phyloP scores from a whole-genome alignment of 1,140 invertebrate species.

The Temnothorax longispinosus region DNA sequence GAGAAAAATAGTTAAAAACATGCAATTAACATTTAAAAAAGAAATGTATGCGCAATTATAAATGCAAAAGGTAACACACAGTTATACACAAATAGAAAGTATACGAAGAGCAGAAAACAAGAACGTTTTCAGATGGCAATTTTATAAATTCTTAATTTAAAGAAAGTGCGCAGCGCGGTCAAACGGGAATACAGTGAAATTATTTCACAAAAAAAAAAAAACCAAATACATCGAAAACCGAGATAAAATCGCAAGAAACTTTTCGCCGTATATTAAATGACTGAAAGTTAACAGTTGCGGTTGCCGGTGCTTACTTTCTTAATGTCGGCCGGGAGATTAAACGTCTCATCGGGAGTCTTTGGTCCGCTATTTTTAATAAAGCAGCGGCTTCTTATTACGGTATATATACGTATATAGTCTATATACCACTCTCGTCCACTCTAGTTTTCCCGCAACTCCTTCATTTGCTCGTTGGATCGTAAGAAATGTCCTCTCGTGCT shows the following conservation, averaged over 20 bases:
- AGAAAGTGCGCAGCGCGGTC: no score
- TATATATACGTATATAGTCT: neutral
- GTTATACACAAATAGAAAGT: neutral
- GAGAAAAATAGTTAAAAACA: neutral
- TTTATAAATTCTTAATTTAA: constrained; percentile 16
- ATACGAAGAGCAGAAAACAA: neutral
- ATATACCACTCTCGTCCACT: neutral
- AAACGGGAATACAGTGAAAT: neutral
- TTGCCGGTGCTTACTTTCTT: constrained; percentile 38
- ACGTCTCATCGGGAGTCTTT: constrained; percentile 40
- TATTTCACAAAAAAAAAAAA: constrained; percentile 21
- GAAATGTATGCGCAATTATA: constrained; percentile 10
- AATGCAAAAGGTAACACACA: neutral
- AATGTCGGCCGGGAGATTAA: constrained; percentile 43
- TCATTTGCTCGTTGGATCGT: constrained; percentile 49
- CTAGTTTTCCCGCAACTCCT: constrained; percentile 4
- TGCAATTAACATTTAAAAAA: neutral
- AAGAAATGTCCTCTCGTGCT: constrained; percentile 45
- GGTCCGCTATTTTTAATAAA: constrained; percentile 58
- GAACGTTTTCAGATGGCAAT: neutral
- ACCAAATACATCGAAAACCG: neutral
- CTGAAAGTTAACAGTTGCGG: neutral
- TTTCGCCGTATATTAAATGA: constrained; percentile 52
- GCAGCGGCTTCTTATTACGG: constrained; percentile 23
- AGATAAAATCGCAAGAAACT: constrained; percentile 15